phyloP scores from a whole-genome alignment of 1,140 invertebrate species.

The Drosophila quadrilineata region DNA sequence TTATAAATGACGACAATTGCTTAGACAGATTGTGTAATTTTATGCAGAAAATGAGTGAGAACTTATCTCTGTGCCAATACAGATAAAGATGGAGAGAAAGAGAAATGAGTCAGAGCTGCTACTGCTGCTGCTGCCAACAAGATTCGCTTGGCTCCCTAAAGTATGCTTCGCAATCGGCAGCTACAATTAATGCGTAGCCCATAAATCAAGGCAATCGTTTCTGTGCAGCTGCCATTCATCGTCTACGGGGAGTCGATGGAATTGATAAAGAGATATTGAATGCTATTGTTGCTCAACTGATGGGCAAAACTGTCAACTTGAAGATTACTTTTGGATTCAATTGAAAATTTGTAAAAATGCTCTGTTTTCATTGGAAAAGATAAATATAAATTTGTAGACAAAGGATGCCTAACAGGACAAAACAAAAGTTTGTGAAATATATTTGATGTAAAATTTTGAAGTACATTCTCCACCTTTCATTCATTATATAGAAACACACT shows the following conservation, averaged over 20 bases:
- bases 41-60: slow-evolving; percentile 40
- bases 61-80: slow-evolving; percentile 64
- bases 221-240: background rate
- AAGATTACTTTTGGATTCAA: slow-evolving; percentile 7
- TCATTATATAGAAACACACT: slow-evolving; percentile 6
- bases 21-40: slow-evolving; percentile 62
- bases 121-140: background rate
- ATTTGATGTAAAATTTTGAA: background rate
- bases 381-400: background rate
- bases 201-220: slow-evolving; percentile 53
- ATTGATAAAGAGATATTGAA: background rate
- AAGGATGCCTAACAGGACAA: background rate
- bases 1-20: slow-evolving; percentile 65
- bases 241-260: background rate
- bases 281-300: background rate
- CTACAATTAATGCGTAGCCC: slow-evolving; percentile 57
- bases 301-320: background rate
- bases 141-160: slow-evolving; percentile 43
- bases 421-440: background rate
- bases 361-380: background rate
- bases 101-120: too few species aligned
- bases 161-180: slow-evolving; percentile 47
- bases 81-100: slow-evolving; percentile 12
- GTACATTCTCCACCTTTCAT: slow-evolving; percentile 3
- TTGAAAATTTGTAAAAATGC: slow-evolving; percentile 25